phyloP scores from a whole-genome alignment of 2,888 invertebrate genomes.

The Morpho deidamia region DNA sequence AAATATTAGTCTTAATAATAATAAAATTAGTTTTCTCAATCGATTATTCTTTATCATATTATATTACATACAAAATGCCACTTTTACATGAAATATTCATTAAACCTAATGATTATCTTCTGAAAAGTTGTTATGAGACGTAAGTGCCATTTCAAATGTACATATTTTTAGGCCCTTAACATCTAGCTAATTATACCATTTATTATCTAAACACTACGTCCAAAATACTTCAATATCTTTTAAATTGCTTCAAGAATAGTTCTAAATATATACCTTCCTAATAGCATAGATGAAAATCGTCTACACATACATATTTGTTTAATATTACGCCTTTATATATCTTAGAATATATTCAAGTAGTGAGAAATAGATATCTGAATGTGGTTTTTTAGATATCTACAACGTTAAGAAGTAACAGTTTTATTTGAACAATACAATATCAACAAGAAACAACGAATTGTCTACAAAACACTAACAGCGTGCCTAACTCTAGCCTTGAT shows the following conservation, averaged over 20 bases:
- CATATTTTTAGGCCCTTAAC: conserved; percentile 21
- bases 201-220: conserved; percentile 2
- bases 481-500: not conserved
- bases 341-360: conserved; percentile 1
- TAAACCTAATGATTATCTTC: not conserved
- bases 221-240: conserved; percentile 13
- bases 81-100: too few species aligned
- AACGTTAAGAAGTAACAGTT: conserved; percentile 42
- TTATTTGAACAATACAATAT: conserved; percentile 51
- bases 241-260: conserved; percentile 22
- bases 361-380: conserved; percentile 12
- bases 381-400: conserved; percentile 3
- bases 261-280: conserved; percentile 2
- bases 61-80: not conserved
- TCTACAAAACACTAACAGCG: conserved; percentile 16
- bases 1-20: too few species aligned
- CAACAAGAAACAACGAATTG: conserved; percentile 38
- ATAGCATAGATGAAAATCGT: conserved; percentile 10
- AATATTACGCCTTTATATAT: not conserved
- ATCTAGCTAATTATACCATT: conserved; percentile 4
- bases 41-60: not conserved
- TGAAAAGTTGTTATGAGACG: conserved; percentile 10
- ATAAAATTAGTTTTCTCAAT: not conserved
- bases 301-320: conserved; percentile 11
- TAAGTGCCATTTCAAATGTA: conserved; percentile 23